Percentiles rank a stretch among this genome's conserved stretches.
Conservation (phyloP, 2,888 invertebrate species). For the Heliconius cydno region DNA sequence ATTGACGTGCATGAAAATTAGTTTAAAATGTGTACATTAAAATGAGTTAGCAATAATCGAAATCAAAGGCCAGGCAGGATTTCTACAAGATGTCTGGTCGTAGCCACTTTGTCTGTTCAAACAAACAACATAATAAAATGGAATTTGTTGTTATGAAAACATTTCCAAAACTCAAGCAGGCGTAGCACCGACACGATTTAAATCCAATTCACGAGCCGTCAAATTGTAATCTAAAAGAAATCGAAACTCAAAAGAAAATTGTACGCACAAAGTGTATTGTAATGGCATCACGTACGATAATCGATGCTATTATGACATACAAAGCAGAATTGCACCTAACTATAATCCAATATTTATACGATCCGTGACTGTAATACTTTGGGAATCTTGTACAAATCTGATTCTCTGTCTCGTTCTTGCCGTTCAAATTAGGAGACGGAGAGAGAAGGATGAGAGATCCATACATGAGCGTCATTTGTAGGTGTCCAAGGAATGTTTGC, state of each 20-base stretch:
- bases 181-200: slow-evolving; percentile 65
- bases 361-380: slow-evolving; percentile 70
- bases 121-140: slow-evolving; percentile 50
- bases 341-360: slow-evolving; percentile 83
- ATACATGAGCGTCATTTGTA: slow-evolving; percentile 54
- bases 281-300: slow-evolving; percentile 83
- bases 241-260: slow-evolving; percentile 70
- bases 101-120: slow-evolving; percentile 44
- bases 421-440: slow-evolving; percentile 37
- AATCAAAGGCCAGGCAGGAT: slow-evolving; percentile 37
- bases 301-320: slow-evolving; percentile 82
- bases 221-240: slow-evolving; percentile 77
- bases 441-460: slow-evolving; percentile 53
- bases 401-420: slow-evolving; percentile 50
- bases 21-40: slow-evolving; percentile 15
- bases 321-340: slow-evolving; percentile 78
- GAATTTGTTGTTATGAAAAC: slow-evolving; percentile 49
- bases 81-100: slow-evolving; percentile 42
- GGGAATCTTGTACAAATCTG: slow-evolving; percentile 50
- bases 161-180: slow-evolving; percentile 64
- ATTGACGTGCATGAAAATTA: slow-evolving; percentile 24
- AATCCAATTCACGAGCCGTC: slow-evolving; percentile 68
- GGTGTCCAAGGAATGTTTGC: slow-evolving; percentile 74
- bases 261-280: slow-evolving; percentile 72
- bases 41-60: slow-evolving; percentile 29